Conservation (phyloP, 1,140 invertebrate genomes). For the Sinella curviseta region DNA sequence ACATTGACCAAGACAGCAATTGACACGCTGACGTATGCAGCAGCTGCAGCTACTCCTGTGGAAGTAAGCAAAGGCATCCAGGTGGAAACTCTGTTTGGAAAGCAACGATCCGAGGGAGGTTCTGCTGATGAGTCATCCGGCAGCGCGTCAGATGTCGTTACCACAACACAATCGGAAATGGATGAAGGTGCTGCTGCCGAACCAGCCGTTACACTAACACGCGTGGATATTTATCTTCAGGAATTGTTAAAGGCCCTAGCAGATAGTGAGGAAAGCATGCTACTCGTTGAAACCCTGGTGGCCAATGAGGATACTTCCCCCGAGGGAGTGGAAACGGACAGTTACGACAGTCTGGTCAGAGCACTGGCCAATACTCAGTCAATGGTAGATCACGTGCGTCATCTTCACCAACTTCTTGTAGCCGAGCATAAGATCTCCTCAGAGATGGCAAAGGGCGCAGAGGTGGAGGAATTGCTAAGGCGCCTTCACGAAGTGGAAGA, state of each 20-base stretch:
- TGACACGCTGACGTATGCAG: background rate
- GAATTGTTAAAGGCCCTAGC: conserved; percentile 69
- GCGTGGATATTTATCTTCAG: conserved; percentile 74
- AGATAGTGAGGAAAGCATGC: conserved; percentile 63
- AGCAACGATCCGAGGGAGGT: background rate
- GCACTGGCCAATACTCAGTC: conserved; percentile 69
- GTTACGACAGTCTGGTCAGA: conserved; percentile 59
- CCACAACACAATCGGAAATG: conserved; percentile 1
- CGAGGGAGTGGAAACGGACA: background rate
- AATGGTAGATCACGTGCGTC: conserved; percentile 73
- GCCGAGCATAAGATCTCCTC: conserved; percentile 69
- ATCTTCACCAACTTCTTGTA: conserved; percentile 71
- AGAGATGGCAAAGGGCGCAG: conserved; percentile 65
- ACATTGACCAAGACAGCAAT: conserved; percentile 25
- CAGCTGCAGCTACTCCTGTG: conserved; percentile 18
- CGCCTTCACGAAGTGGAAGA: conserved; percentile 63
- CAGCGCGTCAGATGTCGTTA: background rate
- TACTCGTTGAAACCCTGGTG: conserved; percentile 57
- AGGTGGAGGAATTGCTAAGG: conserved; percentile 66
- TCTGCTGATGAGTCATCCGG: background rate
- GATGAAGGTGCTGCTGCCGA: no score
- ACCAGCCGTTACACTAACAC: conserved; percentile 56
- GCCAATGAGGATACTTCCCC: background rate
- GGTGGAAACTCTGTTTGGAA: conserved; percentile 65
- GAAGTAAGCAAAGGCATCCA: conserved; percentile 53